Conservation (phyloP, 2,797 vertebrate species). For the Orestias chungarensis region DNA sequence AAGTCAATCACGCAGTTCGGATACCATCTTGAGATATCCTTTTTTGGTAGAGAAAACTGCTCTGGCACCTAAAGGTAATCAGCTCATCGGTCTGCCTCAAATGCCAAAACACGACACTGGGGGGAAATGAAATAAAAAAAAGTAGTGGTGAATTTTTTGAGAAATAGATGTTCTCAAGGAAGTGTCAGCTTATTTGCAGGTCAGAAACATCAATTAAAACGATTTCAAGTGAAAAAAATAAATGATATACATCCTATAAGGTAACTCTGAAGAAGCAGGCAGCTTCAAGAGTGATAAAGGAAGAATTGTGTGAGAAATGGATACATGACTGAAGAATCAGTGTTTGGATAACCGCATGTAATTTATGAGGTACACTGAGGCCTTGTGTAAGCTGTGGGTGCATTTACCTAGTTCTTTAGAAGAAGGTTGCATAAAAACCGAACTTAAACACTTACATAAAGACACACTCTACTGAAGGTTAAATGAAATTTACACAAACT, state of each 20-base stretch:
- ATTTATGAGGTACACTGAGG: not conserved
- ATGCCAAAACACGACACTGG: not conserved
- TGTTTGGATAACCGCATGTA: not conserved
- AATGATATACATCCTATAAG: not conserved
- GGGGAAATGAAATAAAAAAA: not conserved
- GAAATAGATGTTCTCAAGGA: not conserved
- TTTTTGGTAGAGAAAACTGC: too few relatives aligned
- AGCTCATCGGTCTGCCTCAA: not conserved
- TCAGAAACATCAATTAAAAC: not conserved
- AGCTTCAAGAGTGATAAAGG: slow-evolving; percentile 19
- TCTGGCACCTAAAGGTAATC: not conserved
- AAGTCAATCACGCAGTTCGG: not conserved
- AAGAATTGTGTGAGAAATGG: not conserved
- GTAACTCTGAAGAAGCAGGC: not conserved
- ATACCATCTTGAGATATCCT: too few relatives aligned
- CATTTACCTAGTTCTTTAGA: slow-evolving; percentile 5
- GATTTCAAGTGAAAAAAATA: not conserved
- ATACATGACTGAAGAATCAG: not conserved
- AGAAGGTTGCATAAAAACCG: not conserved
- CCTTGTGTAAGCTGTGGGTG: not conserved
- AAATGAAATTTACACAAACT: slow-evolving; percentile 15
- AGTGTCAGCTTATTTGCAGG: not conserved
- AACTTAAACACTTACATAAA: not conserved
- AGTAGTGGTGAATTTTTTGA: not conserved
- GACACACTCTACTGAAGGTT: slow-evolving; percentile 8